phyloP scores from a whole-genome alignment of 2,888 invertebrate species.

The Chelonus formosanus region DNA sequence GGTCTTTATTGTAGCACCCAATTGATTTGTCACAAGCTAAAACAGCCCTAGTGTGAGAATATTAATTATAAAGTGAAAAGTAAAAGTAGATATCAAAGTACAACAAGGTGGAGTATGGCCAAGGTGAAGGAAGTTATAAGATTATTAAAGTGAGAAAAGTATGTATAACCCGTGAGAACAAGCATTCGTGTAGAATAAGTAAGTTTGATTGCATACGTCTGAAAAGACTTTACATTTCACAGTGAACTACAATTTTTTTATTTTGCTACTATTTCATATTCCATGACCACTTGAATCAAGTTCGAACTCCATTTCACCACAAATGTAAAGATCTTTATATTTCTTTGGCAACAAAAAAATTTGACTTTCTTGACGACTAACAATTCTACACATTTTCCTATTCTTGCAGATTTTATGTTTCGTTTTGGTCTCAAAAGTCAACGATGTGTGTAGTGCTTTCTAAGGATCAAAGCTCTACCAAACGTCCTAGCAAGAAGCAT shows the following conservation, averaged over 20 bases:
- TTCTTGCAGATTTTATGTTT: slow-evolving; percentile 4
- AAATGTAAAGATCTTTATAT: background rate
- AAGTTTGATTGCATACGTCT: no score
- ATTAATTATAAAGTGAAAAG: no score
- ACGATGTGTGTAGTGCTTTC: slow-evolving; percentile 3
- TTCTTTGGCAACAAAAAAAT: background rate
- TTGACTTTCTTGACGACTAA: slow-evolving; percentile 1
- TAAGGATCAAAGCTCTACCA: slow-evolving; percentile 9
- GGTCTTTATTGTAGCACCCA: no score
- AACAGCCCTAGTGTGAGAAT: no score
- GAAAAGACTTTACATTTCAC: no score
- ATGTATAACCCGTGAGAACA: no score
- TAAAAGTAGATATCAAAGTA: no score
- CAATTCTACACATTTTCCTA: slow-evolving; percentile 3
- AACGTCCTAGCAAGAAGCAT: slow-evolving; percentile 8
- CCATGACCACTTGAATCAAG: slow-evolving; percentile 3
- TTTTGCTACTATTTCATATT: background rate
- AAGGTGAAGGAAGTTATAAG: no score
- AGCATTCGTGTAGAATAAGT: no score
- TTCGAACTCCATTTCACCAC: slow-evolving; percentile 2
- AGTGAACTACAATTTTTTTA: background rate
- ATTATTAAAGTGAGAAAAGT: no score
- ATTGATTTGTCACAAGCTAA: no score
- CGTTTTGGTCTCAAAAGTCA: slow-evolving; percentile 1
- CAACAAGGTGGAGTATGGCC: no score